These are phyloP conservation scores for Sebastes oblongus DNA, from an alignment of 2,797 vertebrate species.

Conservation along the genomic window DNA sequence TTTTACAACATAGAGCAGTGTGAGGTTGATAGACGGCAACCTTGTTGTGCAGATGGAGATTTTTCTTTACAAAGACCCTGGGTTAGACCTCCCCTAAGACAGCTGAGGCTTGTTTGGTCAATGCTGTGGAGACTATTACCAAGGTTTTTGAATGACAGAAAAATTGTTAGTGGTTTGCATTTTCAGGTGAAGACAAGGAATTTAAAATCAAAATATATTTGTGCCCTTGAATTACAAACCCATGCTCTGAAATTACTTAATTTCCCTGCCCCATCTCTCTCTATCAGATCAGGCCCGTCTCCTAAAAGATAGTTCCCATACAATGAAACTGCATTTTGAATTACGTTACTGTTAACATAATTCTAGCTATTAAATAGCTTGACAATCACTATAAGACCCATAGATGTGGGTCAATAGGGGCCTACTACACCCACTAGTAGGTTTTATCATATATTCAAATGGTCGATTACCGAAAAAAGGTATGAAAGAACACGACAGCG, in stretches of 20 bases:
- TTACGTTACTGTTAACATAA: too few species aligned
- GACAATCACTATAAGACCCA: too few species aligned
- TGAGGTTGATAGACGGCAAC: conserved; percentile 39
- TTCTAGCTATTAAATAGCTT: too few species aligned
- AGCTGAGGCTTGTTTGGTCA: conserved; percentile 23
- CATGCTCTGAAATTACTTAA: not conserved
- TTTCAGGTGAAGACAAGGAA: not conserved
- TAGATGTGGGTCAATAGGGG: too few species aligned
- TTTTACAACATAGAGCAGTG: conserved; percentile 6
- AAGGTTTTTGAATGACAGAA: conserved; percentile 13
- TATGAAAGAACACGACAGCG: too few species aligned
- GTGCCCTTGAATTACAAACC: not conserved
- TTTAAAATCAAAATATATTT: not conserved
- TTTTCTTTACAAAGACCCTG: conserved; percentile 18
- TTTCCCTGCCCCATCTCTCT: not conserved
- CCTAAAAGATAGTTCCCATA: not conserved
- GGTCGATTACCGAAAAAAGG: too few species aligned
- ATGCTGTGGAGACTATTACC: not conserved
- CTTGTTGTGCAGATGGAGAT: conserved; percentile 29
- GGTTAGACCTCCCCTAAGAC: not conserved
- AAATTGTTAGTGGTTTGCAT: not conserved
- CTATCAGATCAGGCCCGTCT: not conserved
- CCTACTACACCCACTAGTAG: too few species aligned
- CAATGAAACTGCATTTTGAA: too few species aligned
- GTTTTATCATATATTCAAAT: too few species aligned